A percentile compares a stretch with the other conserved stretches of the same genome.
Evolutionary conservation across 2,797 vertebrate species (phyloP).

Genomic region (Thripadectes ignobilis): DNA sequence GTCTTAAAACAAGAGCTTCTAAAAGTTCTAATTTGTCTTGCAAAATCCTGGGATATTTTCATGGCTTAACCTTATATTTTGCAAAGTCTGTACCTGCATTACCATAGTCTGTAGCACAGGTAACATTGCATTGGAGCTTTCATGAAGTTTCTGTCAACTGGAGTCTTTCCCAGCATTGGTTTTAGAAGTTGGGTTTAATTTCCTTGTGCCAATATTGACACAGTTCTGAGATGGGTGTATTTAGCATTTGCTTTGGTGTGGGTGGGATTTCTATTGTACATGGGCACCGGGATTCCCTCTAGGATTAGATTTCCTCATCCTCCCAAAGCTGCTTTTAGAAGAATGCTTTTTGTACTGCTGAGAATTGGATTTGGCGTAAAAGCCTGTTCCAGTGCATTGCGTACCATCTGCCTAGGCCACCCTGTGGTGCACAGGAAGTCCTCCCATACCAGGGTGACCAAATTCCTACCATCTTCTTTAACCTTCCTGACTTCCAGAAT

Average conservation of each 20-base stretch:
- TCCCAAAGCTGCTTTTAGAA: constrained; percentile 43
- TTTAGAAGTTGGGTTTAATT: background rate
- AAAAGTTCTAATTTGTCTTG: background rate
- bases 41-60: background rate
- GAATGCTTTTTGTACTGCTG: constrained; percentile 24
- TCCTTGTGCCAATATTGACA: background rate
- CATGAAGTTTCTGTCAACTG: background rate
- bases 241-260: background rate
- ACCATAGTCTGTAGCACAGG: background rate
- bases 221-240: background rate
- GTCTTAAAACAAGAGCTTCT: background rate
- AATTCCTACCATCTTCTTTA: background rate
- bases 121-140: background rate
- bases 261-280: constrained; percentile 22
- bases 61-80: background rate
- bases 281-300: background rate
- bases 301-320: constrained; percentile 35
- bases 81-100: background rate
- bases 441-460: background rate
- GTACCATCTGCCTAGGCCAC: background rate
- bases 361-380: background rate
- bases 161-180: background rate
- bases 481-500: background rate
- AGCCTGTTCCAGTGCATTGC: background rate
- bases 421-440: rapidly evolving